Conservation (phyloP, 2,113 vertebrate genomes). For the Tragulus kanchil region DNA sequence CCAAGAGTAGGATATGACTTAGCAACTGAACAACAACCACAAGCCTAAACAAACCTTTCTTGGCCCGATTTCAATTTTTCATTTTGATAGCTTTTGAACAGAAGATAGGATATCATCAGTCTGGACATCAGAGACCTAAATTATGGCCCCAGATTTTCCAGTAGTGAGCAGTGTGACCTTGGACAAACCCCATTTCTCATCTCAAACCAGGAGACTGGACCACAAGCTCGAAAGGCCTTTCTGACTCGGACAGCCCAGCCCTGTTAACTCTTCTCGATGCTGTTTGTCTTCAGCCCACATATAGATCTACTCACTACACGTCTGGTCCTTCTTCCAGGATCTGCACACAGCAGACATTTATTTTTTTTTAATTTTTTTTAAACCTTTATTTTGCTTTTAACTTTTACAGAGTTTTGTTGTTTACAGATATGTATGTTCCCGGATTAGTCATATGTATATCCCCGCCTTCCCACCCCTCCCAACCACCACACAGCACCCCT, state of each 20-base stretch:
- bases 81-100: not conserved
- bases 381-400: no score
- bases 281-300: not conserved
- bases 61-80: not conserved
- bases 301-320: not conserved
- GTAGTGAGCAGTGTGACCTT: not conserved
- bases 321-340: not conserved
- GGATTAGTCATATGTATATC: no score
- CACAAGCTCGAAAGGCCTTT: not conserved
- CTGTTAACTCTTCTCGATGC: not conserved
- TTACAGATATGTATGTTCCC: no score
- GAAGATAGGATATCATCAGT: not conserved
- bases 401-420: no score
- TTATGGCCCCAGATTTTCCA: not conserved
- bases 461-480: no score
- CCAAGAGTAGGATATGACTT: not conserved
- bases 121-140: not conserved
- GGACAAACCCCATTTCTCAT: not conserved
- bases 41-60: conserved; percentile 6
- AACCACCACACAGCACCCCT: no score
- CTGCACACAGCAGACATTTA: not conserved
- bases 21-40: not conserved
- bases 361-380: no score
- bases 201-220: not conserved
- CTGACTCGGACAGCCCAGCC: not conserved